Base-by-base conservation (phyloP, 2,888 invertebrate genomes). In the Orthosia cruda region DNA sequence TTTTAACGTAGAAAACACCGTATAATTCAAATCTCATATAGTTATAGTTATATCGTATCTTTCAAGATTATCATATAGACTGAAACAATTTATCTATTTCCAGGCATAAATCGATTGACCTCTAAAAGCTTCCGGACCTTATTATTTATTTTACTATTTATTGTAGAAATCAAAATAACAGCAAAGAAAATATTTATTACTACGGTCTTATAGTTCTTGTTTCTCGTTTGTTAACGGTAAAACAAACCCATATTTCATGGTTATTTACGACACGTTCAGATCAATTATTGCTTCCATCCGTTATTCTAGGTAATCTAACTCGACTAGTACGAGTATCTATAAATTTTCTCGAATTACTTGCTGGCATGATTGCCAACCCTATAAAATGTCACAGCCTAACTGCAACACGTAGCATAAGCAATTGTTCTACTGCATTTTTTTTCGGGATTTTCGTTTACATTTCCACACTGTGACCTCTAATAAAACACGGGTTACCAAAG, bases 401-500 rank as follows among this genome's bases (percentile, higher is more conserved):
- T n/a, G n/a, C n/a, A n/a, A n/a, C n/a, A n/a, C n/a, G n/a, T n/a
- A n/a, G n/a, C n/a, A n/a, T n/a, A n/a, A n/a, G n/a, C n/a, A n/a
- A n/a, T n/a, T n/a, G n/a, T n/a, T n/a, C n/a, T n/a, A n/a, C n/a
- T n/a, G n/a, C n/a, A n/a, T n/a, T n/a, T n/a, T n/a, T n/a, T n/a
- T n/a, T n/a, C 16, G 47, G 16, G 11, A 1, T 0, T 1, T 32
- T 5, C 9, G 11, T 0, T 11, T 2, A 15, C 49, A 73, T 65
- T 67, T 52, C 45, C 82, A 74, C 67, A 7, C 86, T 84, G 78
- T n/a, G n/a, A n/a, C 77, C 32, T 62, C 61, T 45, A 77, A 80
- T 87, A 83, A 81, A 88, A 79, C 70, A 75, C 77, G 79, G 87
- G 85, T 80, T 84, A 67, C 80, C 80, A 78, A 86, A 85, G 78